Evolutionary conservation across 1,140 invertebrate genomes (phyloP).

Genomic region (Eurosta solidaginis): DNA sequence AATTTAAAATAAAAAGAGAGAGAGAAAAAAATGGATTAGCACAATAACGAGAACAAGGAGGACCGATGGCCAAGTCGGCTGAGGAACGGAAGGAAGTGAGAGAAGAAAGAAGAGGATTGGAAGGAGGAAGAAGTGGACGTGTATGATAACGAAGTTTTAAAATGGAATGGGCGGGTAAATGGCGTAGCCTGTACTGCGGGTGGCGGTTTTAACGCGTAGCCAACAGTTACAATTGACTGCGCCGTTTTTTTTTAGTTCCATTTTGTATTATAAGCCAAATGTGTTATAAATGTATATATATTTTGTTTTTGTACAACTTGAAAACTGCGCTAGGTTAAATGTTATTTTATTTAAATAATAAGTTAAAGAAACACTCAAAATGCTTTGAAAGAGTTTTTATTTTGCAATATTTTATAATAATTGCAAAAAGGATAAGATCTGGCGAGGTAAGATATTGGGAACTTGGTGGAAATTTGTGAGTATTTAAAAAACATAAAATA

Average conservation of each 20-base stretch:
- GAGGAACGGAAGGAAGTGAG: background rate
- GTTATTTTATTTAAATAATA: conserved; percentile 24
- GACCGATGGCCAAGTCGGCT: conserved; percentile 12
- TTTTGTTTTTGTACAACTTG: conserved; percentile 25
- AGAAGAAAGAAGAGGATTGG: background rate
- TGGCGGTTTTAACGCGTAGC: background rate
- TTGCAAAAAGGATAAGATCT: no score
- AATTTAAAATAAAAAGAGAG: background rate
- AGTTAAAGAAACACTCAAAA: conserved; percentile 26
- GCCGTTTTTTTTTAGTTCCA: background rate
- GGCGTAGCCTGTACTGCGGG: background rate
- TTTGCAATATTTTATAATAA: background rate
- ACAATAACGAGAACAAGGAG: conserved; percentile 29
- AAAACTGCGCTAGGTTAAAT: conserved; percentile 18
- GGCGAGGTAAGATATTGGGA: no score
- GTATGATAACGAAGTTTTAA: background rate
- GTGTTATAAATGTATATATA: conserved; percentile 17
- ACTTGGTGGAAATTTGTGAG: no score
- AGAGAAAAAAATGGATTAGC: background rate
- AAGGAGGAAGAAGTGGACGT: background rate
- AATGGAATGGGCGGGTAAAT: conserved; percentile 9
- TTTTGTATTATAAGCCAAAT: conserved; percentile 33
- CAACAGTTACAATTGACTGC: background rate
- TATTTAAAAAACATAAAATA: no score
- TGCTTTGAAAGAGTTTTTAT: background rate